Evolutionary conservation across 2,113 vertebrate species (phyloP).

Genomic region (Lophura nycthemera): DNA sequence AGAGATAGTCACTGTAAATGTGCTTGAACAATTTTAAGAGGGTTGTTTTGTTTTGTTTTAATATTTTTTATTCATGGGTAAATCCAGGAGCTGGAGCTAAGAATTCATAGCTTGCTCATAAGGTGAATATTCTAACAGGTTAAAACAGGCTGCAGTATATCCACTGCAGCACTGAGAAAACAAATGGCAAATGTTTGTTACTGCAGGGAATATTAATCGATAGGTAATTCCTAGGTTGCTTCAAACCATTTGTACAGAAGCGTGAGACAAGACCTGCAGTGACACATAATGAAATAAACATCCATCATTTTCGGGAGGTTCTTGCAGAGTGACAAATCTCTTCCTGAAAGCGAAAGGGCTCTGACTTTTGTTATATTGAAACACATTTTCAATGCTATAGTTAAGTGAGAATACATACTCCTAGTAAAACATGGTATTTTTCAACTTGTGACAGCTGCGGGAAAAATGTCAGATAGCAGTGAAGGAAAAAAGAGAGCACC

Average conservation of each 20-base stretch:
- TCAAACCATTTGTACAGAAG: not conserved
- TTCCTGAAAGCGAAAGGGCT: not conserved
- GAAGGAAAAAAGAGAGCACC: not conserved
- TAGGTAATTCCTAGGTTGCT: not conserved
- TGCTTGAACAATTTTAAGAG: not conserved
- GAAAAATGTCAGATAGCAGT: not conserved
- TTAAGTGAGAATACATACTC: not conserved
- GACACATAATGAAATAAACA: not conserved
- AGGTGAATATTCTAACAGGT: not conserved
- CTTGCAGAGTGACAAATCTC: not conserved
- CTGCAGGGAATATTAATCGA: not conserved
- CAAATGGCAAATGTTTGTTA: not conserved
- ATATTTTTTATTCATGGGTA: not conserved
- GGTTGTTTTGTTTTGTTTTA: fast-evolving
- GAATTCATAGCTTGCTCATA: not conserved
- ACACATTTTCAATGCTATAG: not conserved
- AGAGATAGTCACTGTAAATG: not conserved
- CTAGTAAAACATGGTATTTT: not conserved
- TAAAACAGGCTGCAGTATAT: not conserved
- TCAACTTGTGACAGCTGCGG: not conserved
- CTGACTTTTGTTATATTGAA: not conserved
- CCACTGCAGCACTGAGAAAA: not conserved
- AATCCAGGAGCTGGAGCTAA: not conserved
- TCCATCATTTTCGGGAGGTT: not conserved
- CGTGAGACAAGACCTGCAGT: not conserved